These are phyloP conservation scores for Epinotia demarniana DNA, from an alignment of 2,888 invertebrate genomes.

Conservation along the genomic window DNA sequence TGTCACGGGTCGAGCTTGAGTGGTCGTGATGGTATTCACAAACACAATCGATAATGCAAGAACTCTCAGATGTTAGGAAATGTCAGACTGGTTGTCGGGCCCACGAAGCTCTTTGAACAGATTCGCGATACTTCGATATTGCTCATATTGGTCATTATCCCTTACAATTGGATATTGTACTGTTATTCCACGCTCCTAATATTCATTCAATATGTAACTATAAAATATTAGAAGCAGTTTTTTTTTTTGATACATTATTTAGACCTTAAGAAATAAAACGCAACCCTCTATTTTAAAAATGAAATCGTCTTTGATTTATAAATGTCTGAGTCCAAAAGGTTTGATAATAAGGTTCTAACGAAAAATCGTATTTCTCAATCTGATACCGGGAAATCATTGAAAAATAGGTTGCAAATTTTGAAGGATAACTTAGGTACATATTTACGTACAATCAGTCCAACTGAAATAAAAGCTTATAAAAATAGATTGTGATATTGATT, in stretches of 20 bases:
- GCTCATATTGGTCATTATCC: conserved; percentile 18
- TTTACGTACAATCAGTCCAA: no score
- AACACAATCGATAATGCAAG: conserved; percentile 82
- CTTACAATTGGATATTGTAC: background rate
- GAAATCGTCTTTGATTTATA: no score
- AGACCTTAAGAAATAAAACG: no score
- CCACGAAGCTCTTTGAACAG: conserved; percentile 62
- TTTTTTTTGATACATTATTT: no score
- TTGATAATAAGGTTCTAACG: no score
- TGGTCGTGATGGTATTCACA: conserved; percentile 68
- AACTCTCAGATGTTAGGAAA: conserved; percentile 73
- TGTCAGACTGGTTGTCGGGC: conserved; percentile 77
- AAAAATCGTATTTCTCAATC: no score
- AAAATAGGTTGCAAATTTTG: no score
- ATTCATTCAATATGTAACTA: background rate
- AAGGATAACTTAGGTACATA: no score
- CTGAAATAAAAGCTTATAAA: background rate
- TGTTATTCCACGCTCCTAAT: background rate
- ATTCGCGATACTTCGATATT: conserved; percentile 52
- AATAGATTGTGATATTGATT: background rate
- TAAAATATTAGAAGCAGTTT: no score
- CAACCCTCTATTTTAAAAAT: no score
- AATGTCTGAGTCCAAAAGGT: no score
- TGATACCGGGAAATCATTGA: no score
- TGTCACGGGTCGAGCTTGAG: conserved; percentile 56